These are phyloP conservation scores for Phoeniculus purpureus DNA, from an alignment of 2,797 vertebrate species.

Conservation along the genomic window DNA sequence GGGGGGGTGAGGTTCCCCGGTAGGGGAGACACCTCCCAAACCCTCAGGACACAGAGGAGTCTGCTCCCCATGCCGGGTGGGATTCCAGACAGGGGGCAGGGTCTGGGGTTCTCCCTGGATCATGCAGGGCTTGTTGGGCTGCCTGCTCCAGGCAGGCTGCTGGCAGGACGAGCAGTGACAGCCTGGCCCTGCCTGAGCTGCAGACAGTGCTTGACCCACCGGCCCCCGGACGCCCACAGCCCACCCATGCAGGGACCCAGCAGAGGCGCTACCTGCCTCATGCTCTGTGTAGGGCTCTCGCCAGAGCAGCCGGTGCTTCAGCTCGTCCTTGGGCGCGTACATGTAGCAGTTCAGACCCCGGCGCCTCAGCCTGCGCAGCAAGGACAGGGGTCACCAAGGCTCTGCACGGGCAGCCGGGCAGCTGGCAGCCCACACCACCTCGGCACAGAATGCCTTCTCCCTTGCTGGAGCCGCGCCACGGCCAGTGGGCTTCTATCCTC, in stretches of 20 bases:
- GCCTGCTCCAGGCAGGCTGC: neutral
- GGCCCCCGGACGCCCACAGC: neutral
- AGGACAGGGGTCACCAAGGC: neutral
- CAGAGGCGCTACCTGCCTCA: slow-evolving; percentile 82
- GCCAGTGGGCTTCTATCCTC: neutral
- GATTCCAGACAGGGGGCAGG: neutral
- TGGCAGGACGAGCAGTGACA: neutral
- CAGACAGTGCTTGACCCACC: fast-evolving
- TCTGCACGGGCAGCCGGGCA: neutral
- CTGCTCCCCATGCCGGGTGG: neutral
- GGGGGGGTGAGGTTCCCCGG: neutral
- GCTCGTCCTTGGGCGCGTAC: slow-evolving; percentile 88
- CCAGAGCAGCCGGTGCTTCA: slow-evolving; percentile 89
- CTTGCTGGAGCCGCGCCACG: fast-evolving
- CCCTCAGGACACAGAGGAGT: neutral
- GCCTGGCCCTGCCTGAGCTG: neutral
- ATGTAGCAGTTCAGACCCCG: slow-evolving; percentile 88
- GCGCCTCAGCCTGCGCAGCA: slow-evolving; percentile 80
- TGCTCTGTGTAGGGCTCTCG: slow-evolving; percentile 87
- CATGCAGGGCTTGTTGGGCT: neutral
- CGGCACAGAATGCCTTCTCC: fast-evolving
- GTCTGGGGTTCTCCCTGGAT: neutral
- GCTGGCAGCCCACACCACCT: neutral
- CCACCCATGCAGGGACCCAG: neutral
- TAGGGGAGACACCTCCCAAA: neutral